phyloP scores from a whole-genome alignment of 2,113 vertebrate genomes.

The Synchiropus splendidus region DNA sequence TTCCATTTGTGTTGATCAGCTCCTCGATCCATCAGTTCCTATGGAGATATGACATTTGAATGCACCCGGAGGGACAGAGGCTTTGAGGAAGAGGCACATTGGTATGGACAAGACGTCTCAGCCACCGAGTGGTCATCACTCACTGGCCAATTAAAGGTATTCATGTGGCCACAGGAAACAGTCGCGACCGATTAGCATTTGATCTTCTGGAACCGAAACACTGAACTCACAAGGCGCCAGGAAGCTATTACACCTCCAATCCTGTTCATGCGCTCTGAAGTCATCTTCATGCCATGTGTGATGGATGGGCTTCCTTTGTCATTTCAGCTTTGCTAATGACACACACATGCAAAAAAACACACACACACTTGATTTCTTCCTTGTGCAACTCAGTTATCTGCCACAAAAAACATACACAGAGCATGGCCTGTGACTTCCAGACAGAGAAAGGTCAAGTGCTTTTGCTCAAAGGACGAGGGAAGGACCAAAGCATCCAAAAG shows the following conservation, averaged over 20 bases:
- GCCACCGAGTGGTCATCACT: conserved; percentile 28
- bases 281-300: conserved; percentile 34
- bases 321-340: conserved; percentile 41
- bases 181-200: conserved; percentile 39
- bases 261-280: conserved; percentile 13
- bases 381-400: background rate
- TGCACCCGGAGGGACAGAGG: conserved; percentile 31
- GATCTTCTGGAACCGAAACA: conserved; percentile 9
- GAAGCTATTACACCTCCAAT: conserved; percentile 48
- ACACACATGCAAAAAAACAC: conserved; percentile 26
- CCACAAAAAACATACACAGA: conserved; percentile 11
- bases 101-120: conserved; percentile 24
- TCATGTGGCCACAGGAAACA: conserved; percentile 46
- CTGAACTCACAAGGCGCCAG: conserved; percentile 32
- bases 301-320: conserved; percentile 51
- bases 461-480: conserved; percentile 24
- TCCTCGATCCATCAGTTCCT: conserved; percentile 32
- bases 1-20: conserved; percentile 43
- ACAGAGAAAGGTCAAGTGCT: conserved; percentile 32
- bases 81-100: conserved; percentile 29
- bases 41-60: conserved; percentile 42
- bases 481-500: conserved; percentile 13
- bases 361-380: background rate
- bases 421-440: conserved; percentile 22
- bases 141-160: conserved; percentile 41